phyloP scores from a whole-genome alignment of 2,797 vertebrate species.

The Lateolabrax maculatus region DNA sequence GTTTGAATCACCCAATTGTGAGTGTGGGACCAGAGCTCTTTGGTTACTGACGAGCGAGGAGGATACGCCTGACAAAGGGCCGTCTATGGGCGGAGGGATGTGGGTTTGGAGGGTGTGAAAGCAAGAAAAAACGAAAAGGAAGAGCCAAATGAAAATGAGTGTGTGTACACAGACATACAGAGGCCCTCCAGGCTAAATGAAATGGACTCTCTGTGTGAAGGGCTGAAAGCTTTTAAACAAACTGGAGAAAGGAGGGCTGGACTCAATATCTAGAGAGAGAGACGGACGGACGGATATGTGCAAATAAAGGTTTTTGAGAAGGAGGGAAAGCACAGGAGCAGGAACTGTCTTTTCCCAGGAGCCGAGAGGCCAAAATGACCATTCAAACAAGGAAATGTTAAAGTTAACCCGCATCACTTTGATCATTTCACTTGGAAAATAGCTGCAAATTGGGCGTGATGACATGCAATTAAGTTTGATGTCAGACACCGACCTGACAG shows the following conservation, averaged over 20 bases:
- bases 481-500: constrained; percentile 29
- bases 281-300: constrained; percentile 23
- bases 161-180: constrained; percentile 62
- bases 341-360: constrained; percentile 53
- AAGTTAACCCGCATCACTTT: constrained; percentile 21
- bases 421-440: constrained; percentile 44
- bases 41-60: constrained; percentile 17
- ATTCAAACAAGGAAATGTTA: constrained; percentile 8
- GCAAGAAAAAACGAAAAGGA: constrained; percentile 40
- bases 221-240: constrained; percentile 75
- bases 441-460: constrained; percentile 33
- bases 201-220: constrained; percentile 54
- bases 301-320: constrained; percentile 19
- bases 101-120: constrained; percentile 59
- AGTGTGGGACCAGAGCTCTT: constrained; percentile 33
- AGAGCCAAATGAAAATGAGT: constrained; percentile 64
- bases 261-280: constrained; percentile 53
- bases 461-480: constrained; percentile 56
- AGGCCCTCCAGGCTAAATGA: constrained; percentile 66
- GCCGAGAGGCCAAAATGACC: not conserved
- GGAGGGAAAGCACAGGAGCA: not conserved
- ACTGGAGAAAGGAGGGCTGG: constrained; percentile 47
- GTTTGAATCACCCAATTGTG: constrained; percentile 18
- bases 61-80: constrained; percentile 45
- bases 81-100: constrained; percentile 40